Evolutionary conservation across 1,140 invertebrate species (phyloP).

Genomic region (Danaus melanippus): DNA sequence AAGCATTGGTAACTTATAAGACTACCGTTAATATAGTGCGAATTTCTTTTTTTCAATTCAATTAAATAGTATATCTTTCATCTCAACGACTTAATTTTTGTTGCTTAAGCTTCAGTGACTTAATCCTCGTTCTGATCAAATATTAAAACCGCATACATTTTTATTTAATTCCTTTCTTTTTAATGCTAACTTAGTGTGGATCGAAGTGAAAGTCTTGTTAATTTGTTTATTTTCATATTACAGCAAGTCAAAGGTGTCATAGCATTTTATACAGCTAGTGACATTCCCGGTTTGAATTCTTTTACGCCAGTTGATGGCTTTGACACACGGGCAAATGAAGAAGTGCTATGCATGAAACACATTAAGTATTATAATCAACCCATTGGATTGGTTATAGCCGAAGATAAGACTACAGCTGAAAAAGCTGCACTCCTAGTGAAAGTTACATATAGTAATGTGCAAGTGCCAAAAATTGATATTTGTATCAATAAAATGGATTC

Average conservation of each 20-base stretch:
- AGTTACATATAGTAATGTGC: conserved; percentile 71
- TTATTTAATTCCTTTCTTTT: too few relatives aligned
- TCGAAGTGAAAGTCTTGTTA: too few relatives aligned
- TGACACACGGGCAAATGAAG: conserved; percentile 71
- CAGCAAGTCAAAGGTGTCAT: conserved; percentile 79
- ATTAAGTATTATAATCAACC: conserved; percentile 81
- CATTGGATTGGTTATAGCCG: conserved; percentile 81
- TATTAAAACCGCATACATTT: too few relatives aligned
- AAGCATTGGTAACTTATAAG: conserved; percentile 72
- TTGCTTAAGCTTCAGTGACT: too few relatives aligned
- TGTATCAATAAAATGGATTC: conserved; percentile 31
- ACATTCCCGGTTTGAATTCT: conserved; percentile 81
- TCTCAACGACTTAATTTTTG: too few relatives aligned
- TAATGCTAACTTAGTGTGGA: too few relatives aligned
- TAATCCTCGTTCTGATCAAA: too few relatives aligned
- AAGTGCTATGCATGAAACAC: conserved; percentile 66
- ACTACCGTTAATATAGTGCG: too few relatives aligned
- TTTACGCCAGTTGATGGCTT: conserved; percentile 60
- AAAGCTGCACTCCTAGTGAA: conserved; percentile 78
- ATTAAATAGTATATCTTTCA: conserved; percentile 9
- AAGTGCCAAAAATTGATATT: conserved; percentile 32
- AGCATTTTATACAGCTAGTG: conserved; percentile 80
- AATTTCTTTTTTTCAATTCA: too few relatives aligned
- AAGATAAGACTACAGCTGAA: conserved; percentile 75
- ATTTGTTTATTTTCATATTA: conserved; percentile 25